Percentiles rank a stretch among this genome's conserved stretches.
Conservation (phyloP, 2,113 vertebrate species). For the Nycticebus coucang region DNA sequence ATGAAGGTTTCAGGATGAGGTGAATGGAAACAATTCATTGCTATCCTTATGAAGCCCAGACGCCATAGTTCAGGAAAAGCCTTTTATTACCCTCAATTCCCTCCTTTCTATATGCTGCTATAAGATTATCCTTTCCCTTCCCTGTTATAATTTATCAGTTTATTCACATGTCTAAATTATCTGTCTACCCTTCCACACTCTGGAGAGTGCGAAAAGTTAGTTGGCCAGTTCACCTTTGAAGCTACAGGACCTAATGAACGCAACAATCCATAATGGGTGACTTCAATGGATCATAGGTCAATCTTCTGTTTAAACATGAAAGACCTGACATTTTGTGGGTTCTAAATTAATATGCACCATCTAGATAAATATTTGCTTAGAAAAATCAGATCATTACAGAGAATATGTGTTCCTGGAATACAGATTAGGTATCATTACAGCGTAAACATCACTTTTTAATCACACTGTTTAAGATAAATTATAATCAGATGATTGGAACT, state of each 20-base stretch:
- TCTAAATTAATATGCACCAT: constrained; percentile 5
- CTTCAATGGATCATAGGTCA: not conserved
- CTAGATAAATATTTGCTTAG: constrained; percentile 48
- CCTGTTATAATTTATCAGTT: not conserved
- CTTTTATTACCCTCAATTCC: not conserved
- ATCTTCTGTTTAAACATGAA: not conserved
- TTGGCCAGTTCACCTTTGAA: not conserved
- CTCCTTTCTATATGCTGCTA: not conserved
- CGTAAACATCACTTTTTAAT: not conserved
- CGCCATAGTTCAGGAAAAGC: not conserved
- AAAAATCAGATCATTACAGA: constrained; percentile 40
- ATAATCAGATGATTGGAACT: constrained; percentile 34
- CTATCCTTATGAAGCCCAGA: not conserved
- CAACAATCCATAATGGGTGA: not conserved
- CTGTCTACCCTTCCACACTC: not conserved
- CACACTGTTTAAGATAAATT: constrained; percentile 25
- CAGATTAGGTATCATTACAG: constrained; percentile 6
- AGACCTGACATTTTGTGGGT: not conserved
- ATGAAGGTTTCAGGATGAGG: not conserved
- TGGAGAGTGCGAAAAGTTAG: not conserved
- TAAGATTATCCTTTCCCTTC: not conserved
- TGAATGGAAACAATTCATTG: not conserved
- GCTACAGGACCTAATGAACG: too few species aligned
- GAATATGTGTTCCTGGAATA: constrained; percentile 16
- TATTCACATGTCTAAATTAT: not conserved